Conservation (phyloP, 2,797 vertebrate species). For the Coregonus suidteri region DNA sequence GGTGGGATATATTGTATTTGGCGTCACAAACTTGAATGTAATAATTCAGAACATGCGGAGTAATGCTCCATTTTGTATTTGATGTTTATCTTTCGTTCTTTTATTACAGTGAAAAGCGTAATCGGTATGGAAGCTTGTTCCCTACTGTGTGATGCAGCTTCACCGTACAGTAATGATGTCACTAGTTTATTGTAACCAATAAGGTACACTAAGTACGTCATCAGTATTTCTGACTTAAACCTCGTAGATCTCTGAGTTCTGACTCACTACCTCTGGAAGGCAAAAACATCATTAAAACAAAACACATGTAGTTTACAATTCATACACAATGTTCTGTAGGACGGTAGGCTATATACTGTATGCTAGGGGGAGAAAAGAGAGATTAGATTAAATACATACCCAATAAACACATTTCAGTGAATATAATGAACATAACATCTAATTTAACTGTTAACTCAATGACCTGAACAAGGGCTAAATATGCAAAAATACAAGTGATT, state of each 20-base stretch:
- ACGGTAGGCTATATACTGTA: background rate
- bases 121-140: background rate
- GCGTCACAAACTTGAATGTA: constrained; percentile 34
- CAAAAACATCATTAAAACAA: constrained; percentile 40
- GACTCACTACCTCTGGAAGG: constrained; percentile 43
- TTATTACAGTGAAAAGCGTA: too few species aligned
- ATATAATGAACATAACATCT: background rate
- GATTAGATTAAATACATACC: background rate
- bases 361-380: background rate
- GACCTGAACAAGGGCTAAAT: background rate
- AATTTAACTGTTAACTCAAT: background rate
- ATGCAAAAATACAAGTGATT: background rate
- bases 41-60: background rate
- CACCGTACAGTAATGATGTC: background rate
- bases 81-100: too few species aligned
- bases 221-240: background rate
- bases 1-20: constrained; percentile 28
- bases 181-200: background rate
- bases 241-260: constrained; percentile 8
- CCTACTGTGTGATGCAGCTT: background rate
- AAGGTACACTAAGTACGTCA: background rate
- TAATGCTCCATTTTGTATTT: background rate
- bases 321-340: constrained; percentile 2
- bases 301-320: background rate
- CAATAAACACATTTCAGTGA: background rate